phyloP scores from a whole-genome alignment of 2,113 vertebrate species.

The Merops nubicus region DNA sequence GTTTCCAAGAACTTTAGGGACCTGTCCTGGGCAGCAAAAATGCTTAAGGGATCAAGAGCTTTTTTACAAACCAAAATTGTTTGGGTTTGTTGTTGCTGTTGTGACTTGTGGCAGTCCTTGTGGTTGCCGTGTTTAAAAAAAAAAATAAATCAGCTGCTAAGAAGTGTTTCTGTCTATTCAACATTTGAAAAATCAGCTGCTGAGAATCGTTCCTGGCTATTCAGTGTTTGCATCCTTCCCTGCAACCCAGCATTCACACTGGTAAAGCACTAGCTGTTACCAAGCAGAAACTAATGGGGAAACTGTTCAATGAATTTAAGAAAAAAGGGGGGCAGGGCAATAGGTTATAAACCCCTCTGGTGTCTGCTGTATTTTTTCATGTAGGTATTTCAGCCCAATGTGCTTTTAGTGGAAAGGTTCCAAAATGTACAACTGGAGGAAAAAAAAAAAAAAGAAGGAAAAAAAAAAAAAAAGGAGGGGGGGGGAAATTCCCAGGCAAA shows the following conservation, averaged over 20 bases:
- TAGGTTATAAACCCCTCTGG: neutral
- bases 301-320: neutral
- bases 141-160: neutral
- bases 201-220: neutral
- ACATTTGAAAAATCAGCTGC: neutral
- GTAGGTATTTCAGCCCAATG: slow-evolving; percentile 48
- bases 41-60: neutral
- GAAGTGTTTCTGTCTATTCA: neutral
- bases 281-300: neutral
- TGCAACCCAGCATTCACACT: neutral
- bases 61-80: neutral
- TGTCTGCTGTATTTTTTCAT: slow-evolving; percentile 30
- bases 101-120: neutral
- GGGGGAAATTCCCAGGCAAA: slow-evolving; percentile 45
- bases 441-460: neutral
- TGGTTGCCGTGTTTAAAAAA: neutral
- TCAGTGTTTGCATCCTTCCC: neutral
- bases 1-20: neutral
- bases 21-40: neutral
- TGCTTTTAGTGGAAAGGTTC: slow-evolving; percentile 74
- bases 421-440: slow-evolving; percentile 70
- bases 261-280: neutral
- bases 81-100: neutral
- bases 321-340: neutral
- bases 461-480: neutral